These are phyloP conservation scores for zebrafish (Danio rerio) DNA, from an alignment of 2,113 vertebrate genomes.

Conservation along the genomic window DNA sequence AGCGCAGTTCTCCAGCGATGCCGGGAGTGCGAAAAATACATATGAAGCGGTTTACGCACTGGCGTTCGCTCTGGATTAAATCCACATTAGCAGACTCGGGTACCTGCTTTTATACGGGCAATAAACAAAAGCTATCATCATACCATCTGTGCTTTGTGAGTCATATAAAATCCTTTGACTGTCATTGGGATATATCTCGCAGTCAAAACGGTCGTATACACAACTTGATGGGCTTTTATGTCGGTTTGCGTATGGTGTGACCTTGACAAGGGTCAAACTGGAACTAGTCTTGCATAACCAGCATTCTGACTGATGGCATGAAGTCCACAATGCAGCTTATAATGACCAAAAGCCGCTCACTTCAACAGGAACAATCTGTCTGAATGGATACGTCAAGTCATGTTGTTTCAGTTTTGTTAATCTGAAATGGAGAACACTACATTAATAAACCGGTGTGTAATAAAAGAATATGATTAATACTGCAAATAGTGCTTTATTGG, in stretches of 20 bases:
- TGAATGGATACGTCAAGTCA: background rate
- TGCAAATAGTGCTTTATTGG: too few relatives aligned
- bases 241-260: background rate
- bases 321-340: background rate
- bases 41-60: conserved; percentile 36
- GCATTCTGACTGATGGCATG: background rate
- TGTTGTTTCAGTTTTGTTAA: background rate
- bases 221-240: background rate
- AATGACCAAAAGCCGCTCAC: background rate
- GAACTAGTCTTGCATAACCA: background rate
- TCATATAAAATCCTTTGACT: conserved; percentile 16
- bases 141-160: conserved; percentile 37
- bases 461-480: background rate
- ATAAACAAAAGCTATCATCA: conserved; percentile 32
- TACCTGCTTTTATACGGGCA: conserved; percentile 37
- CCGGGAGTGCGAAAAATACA: conserved; percentile 10
- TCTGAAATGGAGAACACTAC: background rate
- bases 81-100: conserved; percentile 43
- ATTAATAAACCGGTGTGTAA: background rate
- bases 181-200: conserved; percentile 36
- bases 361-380: background rate
- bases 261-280: conserved; percentile 5
- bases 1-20: conserved; percentile 13
- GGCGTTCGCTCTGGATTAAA: background rate
- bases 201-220: background rate